Conservation (phyloP, 2,113 vertebrate species). For the Eurystomus gularis region DNA sequence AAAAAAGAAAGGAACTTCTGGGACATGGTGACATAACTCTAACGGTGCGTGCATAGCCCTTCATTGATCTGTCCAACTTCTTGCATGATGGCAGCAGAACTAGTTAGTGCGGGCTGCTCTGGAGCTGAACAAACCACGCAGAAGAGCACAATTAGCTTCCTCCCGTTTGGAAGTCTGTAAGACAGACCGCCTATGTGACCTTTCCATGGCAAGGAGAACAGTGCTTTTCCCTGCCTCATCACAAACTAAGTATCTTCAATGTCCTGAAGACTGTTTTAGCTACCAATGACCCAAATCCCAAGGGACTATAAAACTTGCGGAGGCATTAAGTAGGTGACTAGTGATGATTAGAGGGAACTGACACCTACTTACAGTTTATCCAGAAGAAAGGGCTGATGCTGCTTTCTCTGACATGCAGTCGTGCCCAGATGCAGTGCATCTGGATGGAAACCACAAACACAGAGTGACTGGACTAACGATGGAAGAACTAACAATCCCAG, state of each 20-base stretch:
- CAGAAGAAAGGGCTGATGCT: not conserved
- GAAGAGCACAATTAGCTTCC: not conserved
- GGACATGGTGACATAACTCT: not conserved
- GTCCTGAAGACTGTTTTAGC: not conserved
- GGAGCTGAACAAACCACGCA: not conserved
- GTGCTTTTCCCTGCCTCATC: not conserved
- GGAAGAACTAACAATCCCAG: not conserved
- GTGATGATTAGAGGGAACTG: not conserved
- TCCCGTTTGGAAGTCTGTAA: not conserved
- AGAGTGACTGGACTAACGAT: not conserved
- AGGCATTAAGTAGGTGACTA: not conserved
- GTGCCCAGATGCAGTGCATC: not conserved
- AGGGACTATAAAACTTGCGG: not conserved
- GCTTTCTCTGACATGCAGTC: not conserved
- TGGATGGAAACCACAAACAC: not conserved
- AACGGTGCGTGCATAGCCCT: not conserved
- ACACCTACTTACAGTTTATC: not conserved
- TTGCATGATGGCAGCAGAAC: not conserved
- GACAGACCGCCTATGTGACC: not conserved
- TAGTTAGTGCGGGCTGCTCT: not conserved
- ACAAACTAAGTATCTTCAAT: not conserved
- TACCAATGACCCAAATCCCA: not conserved
- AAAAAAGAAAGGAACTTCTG: not conserved
- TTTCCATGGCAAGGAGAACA: not conserved
- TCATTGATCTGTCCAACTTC: not conserved